Base-by-base conservation (phyloP, 2,797 vertebrate genomes). In the Galago senegalensis region DNA sequence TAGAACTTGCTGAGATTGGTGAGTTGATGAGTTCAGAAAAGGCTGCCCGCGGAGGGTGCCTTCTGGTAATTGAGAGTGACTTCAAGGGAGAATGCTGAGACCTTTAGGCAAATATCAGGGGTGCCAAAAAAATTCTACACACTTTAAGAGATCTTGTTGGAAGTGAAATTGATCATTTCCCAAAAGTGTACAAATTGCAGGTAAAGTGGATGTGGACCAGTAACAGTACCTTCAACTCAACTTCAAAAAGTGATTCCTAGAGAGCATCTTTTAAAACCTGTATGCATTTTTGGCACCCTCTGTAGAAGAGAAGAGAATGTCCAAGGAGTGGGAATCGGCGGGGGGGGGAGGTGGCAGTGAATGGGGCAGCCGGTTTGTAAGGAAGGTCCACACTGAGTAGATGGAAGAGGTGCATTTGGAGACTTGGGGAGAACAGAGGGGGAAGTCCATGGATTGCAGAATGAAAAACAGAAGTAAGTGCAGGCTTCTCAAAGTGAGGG, bases 1-100 rank as follows among this genome's bases (percentile, higher is more conserved):
- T 7, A 9, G 25, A 25, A 56, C 73, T 20, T 23, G 14, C 23
- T n/a, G 56, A 80, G 27, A 21, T 10, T 3, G 16, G 40, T 20
- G 17, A 56, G 21, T 7, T 3, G 16, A 53, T 20, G 17, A 56
- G 11, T 27, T 29, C 49, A 25, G 49, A 34, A 18, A n/a, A 23
- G 10, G 7, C 13, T 2, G 1, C 3, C 2, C 3, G 1, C 2
- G 0, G 21, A 49, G 12, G 21, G 34, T 40, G 43, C n/a, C 43
- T 16, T 40, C 8, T 27, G 3, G 65, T 34, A 21, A 23, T 9
- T 27, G 34, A 14, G 5, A 81, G 31, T 72, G 95, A 18, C 37
- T 10, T 85, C 18, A 37, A 11, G 49, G 46, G 60, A 65, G 40
- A 34, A 5, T 18, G n/a, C 7, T 7, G 37, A 69, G 31, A 3